phyloP scores from a whole-genome alignment of 1,140 invertebrate genomes.

The Ctenoplectra terminalis region DNA sequence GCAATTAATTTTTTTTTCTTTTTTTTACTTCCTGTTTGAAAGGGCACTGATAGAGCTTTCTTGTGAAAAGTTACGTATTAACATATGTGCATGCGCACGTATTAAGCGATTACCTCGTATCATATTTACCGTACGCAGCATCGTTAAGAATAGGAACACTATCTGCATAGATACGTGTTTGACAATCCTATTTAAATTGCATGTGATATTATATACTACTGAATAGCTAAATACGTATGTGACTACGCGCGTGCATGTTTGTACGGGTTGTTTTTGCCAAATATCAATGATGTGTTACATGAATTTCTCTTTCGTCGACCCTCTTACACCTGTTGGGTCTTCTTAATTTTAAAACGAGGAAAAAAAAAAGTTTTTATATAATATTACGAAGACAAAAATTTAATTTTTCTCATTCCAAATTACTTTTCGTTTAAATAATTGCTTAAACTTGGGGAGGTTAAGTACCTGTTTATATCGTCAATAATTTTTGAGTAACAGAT shows the following conservation, averaged over 20 bases:
- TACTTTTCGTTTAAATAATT: background rate
- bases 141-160: slow-evolving; percentile 58
- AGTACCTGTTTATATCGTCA: too few species aligned
- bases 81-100: slow-evolving; percentile 25
- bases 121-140: slow-evolving; percentile 33
- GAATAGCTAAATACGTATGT: slow-evolving; percentile 55
- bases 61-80: background rate
- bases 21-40: background rate
- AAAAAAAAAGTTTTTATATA: too few species aligned
- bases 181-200: slow-evolving; percentile 81
- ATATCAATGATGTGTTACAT: too few species aligned
- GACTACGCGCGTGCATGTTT: slow-evolving; percentile 52
- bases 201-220: slow-evolving; percentile 76
- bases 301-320: too few species aligned
- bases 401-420: background rate
- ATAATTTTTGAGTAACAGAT: too few species aligned
- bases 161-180: slow-evolving; percentile 76
- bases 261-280: background rate
- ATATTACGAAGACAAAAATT: too few species aligned
- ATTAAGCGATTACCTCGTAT: slow-evolving; percentile 47
- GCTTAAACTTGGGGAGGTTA: background rate
- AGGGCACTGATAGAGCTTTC: background rate
- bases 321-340: too few species aligned
- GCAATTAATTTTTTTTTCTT: background rate
- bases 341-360: too few species aligned